phyloP scores from a whole-genome alignment of 2,888 invertebrate genomes.

The Melanostoma scalare region DNA sequence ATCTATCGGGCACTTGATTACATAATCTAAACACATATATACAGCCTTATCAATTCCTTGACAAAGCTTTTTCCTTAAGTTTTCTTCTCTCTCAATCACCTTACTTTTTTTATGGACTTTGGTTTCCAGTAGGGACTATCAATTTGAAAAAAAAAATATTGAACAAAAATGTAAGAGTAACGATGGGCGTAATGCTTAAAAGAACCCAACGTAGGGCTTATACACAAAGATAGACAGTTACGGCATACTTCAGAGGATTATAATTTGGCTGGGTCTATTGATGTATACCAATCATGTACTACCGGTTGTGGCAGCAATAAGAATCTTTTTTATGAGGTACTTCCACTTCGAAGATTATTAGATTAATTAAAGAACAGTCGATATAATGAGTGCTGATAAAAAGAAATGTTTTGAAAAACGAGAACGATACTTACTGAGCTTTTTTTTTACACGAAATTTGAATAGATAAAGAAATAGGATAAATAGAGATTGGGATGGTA shows the following conservation, averaged over 20 bases:
- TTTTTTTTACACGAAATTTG: too few relatives aligned
- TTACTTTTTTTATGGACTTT: conserved; percentile 16
- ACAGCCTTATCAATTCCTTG: too few relatives aligned
- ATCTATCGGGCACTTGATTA: too few relatives aligned
- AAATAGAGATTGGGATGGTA: too few relatives aligned
- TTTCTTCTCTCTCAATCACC: neutral
- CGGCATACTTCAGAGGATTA: conserved; percentile 29
- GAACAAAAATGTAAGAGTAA: conserved; percentile 15
- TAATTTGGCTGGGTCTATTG: conserved; percentile 36
- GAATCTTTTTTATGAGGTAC: conserved; percentile 17
- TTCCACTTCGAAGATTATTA: conserved; percentile 1
- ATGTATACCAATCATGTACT: conserved; percentile 28
- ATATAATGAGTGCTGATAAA: conserved; percentile 1
- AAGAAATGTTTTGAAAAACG: neutral
- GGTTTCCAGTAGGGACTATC: conserved; percentile 1
- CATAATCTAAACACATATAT: too few relatives aligned
- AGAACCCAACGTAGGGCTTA: neutral
- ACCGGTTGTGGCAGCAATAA: conserved; percentile 6
- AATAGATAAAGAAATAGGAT: too few relatives aligned
- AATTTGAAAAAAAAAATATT: conserved; percentile 31
- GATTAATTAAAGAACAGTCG: conserved; percentile 23
- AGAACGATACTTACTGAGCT: too few relatives aligned
- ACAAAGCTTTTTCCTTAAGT: conserved; percentile 13
- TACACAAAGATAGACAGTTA: neutral
- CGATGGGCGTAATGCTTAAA: conserved; percentile 2